Evolutionary conservation across 2,797 vertebrate genomes (phyloP).

Genomic region (Dipus sagitta): DNA sequence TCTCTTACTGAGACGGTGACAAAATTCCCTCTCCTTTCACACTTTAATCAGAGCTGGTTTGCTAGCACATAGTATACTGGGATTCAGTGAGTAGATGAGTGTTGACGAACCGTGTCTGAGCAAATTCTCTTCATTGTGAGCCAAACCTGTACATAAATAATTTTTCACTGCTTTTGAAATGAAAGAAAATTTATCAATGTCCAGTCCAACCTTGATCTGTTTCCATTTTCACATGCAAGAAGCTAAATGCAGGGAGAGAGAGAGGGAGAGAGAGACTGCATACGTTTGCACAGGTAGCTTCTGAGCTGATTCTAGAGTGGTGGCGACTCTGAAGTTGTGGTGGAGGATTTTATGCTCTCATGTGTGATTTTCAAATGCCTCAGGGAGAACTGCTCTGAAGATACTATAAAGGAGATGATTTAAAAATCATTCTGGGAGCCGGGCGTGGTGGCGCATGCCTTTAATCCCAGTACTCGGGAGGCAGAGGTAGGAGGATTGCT

Average conservation of each 20-base stretch:
- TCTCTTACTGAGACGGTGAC: neutral
- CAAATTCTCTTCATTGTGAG: constrained; percentile 6
- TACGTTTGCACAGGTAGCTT: neutral
- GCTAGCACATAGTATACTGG: neutral
- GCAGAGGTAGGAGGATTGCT: too few species aligned
- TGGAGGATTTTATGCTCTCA: constrained; percentile 24
- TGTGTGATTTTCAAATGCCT: neutral
- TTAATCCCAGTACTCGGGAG: too few species aligned
- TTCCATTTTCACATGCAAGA: neutral
- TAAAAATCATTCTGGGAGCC: neutral
- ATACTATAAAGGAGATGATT: neutral
- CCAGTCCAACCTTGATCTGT: neutral
- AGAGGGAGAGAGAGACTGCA: neutral
- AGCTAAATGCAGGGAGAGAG: constrained; percentile 17
- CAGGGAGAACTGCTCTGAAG: neutral
- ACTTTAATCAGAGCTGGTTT: neutral
- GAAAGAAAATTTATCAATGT: constrained; percentile 42
- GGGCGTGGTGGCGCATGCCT: too few species aligned
- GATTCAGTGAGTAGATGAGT: neutral
- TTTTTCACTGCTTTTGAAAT: constrained; percentile 1
- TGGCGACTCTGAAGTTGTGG: neutral
- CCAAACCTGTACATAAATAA: neutral
- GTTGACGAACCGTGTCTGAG: neutral
- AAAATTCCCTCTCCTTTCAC: neutral
- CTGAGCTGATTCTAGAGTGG: constrained; percentile 4